Conservation (phyloP, 1,140 invertebrate species). For the Leptoteleia sp. region DNA sequence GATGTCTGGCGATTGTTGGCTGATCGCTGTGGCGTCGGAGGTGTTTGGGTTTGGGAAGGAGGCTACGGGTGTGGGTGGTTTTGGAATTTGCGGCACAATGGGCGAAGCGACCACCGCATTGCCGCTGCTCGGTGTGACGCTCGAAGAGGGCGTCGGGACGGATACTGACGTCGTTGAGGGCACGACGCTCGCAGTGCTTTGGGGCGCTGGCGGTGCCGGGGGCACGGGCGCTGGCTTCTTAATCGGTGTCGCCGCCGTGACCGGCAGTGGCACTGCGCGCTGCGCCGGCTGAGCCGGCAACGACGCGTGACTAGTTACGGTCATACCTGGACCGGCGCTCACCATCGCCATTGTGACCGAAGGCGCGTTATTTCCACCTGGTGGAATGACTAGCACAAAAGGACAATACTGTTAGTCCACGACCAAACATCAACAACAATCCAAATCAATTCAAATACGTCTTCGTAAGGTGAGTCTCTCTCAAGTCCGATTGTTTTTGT, state of each 20-base stretch:
- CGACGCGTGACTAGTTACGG: conserved; percentile 78
- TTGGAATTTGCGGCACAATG: conserved; percentile 72
- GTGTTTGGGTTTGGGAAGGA: conserved; percentile 74
- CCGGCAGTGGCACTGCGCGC: conserved; percentile 74
- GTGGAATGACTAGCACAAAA: conserved; percentile 56
- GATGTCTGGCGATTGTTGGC: conserved; percentile 74
- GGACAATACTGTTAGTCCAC: conserved; percentile 21
- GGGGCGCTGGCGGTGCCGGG: conserved; percentile 66
- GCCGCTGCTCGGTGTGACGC: conserved; percentile 74
- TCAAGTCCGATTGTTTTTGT: too few relatives aligned
- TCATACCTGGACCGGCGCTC: conserved; percentile 64
- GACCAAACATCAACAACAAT: not conserved
- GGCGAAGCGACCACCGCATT: conserved; percentile 74
- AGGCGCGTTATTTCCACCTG: conserved; percentile 68
- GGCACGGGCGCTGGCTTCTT: conserved; percentile 71
- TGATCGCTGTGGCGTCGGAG: conserved; percentile 69
- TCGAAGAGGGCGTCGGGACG: conserved; percentile 76
- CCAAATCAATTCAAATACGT: not conserved
- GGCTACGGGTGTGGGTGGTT: conserved; percentile 73
- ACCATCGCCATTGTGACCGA: conserved; percentile 50
- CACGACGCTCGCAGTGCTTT: conserved; percentile 63
- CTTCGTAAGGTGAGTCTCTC: too few relatives aligned
- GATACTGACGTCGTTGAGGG: conserved; percentile 71
- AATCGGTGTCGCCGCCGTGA: conserved; percentile 77
- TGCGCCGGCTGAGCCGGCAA: conserved; percentile 79